phyloP scores from a whole-genome alignment of 2,888 invertebrate genomes.

The Nudaria mundana region DNA sequence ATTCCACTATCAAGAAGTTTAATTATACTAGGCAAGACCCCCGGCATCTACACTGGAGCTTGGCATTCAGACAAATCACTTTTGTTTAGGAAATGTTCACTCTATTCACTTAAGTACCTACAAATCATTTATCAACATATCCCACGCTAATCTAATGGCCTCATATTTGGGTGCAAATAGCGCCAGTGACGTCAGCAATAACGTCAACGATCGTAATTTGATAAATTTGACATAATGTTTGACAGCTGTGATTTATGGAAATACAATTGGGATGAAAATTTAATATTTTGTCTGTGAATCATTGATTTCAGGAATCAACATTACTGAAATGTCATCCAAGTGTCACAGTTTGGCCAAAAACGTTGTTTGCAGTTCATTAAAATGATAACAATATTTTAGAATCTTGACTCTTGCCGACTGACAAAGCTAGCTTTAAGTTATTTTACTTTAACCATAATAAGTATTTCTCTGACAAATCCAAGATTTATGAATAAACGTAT shows the following conservation, averaged over 20 bases:
- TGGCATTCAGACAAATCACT: background rate
- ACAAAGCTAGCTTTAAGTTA: no score
- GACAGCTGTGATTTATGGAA: conserved; percentile 30
- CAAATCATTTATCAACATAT: conserved; percentile 7
- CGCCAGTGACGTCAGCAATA: conserved; percentile 24
- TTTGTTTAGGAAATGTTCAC: background rate
- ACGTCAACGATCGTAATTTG: conserved; percentile 17
- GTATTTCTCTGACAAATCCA: no score
- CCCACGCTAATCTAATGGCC: conserved; percentile 12
- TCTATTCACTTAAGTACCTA: background rate
- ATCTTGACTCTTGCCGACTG: no score
- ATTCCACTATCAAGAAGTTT: no score
- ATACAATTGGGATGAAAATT: conserved; percentile 20
- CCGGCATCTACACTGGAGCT: no score
- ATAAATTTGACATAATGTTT: conserved; percentile 17
- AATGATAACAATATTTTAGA: no score
- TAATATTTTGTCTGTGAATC: conserved; percentile 15
- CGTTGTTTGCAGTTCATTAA: no score
- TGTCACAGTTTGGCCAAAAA: no score
- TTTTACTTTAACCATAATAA: no score
- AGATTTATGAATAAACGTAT: conserved; percentile 1
- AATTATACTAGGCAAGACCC: no score
- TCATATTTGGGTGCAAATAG: conserved; percentile 14
- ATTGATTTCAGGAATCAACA: no score
- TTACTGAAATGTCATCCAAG: no score